Percentiles rank a stretch among this genome's conserved stretches.
Evolutionary conservation across 2,888 invertebrate species (phyloP).

Genomic region (Cantharis flavilabris): DNA sequence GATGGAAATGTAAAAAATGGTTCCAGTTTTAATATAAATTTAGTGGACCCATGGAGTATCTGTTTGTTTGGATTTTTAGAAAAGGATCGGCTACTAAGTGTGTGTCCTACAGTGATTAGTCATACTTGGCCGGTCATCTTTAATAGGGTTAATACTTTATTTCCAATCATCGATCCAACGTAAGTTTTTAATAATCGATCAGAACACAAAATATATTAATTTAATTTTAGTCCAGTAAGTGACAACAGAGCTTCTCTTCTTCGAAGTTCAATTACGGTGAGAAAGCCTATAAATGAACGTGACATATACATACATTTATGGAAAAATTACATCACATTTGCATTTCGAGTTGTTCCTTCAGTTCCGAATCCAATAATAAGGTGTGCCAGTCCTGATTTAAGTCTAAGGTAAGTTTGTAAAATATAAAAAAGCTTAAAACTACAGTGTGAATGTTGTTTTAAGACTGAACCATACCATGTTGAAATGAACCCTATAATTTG

Average conservation of each 20-base stretch:
- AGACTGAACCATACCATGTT: not conserved
- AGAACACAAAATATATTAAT: slow-evolving; percentile 8
- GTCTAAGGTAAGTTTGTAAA: slow-evolving; percentile 73
- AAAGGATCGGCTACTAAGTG: slow-evolving; percentile 77
- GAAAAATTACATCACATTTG: slow-evolving; percentile 97
- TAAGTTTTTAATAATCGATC: slow-evolving; percentile 57
- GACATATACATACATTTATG: slow-evolving; percentile 96
- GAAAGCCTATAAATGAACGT: slow-evolving; percentile 90
- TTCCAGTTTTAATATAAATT: slow-evolving; percentile 60
- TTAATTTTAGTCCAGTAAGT: slow-evolving; percentile 77
- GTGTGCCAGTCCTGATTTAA: slow-evolving; percentile 91
- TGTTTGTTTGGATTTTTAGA: slow-evolving; percentile 90
- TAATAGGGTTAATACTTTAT: slow-evolving; percentile 86
- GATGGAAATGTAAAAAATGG: slow-evolving; percentile 62
- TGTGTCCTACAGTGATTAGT: slow-evolving; percentile 83
- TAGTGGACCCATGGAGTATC: slow-evolving; percentile 89
- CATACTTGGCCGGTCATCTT: slow-evolving; percentile 97
- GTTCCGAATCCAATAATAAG: slow-evolving; percentile 84
- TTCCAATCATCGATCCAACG: slow-evolving; percentile 93
- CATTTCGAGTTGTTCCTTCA: slow-evolving; percentile 94
- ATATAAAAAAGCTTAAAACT: not conserved
- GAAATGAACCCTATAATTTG: no score
- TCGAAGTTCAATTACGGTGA: slow-evolving; percentile 82
- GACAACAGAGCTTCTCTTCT: slow-evolving; percentile 95
- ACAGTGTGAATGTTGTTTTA: slow-evolving; percentile 2